Base-by-base conservation (phyloP, 2,888 invertebrate species). In the Geotrupes spiniger region DNA sequence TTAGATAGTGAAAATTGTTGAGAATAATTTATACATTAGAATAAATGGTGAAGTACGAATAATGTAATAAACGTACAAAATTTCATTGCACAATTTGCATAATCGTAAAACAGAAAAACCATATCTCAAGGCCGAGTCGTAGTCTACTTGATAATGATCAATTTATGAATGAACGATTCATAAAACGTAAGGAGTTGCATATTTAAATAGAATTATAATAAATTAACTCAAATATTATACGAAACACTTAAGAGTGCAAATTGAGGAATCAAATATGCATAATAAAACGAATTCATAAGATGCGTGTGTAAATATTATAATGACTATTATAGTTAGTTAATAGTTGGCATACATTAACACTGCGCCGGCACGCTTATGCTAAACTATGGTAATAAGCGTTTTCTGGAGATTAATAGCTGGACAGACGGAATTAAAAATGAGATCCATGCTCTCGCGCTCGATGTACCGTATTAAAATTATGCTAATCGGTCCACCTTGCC, bases 321-420 rank as follows among this genome's bases (percentile, higher is more conserved):
- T 61, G 58, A 57, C 56, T 56, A 59, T 59, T 60, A 59, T 61
- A 54, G 57, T 55, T 57, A 56, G 59, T 59, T 61, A 61, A 58
- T 59, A 57, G 58, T 57, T 57, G 54, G 63, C 61, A 61, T 62
- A 62, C 49, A 62, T 63, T 61, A 63, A 59, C 56, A 57, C 58
- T 56, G 56, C 58, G 31, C 41, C 56, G 62, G 63, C 65, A 65
- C 64, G 65, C 63, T 63, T 64, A 65, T 63, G 65, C 65, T 64
- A 65, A 65, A 64, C 62, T 65, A 65, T 65, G 65, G 63, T 65
- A 65, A 65, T 65, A 58, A 62, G 62, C 53, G 52, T 49, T 62
- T 60, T 61, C 62, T 60, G 59, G 57, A 59, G 64, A 64, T 64
- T 64, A 63, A 63, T 63, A 62, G 62, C 57, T 59, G 60, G 52